Percentiles rank a stretch among this genome's conserved stretches.
phyloP scores from a whole-genome alignment of 2,888 invertebrate species.

The Cheilosia impressa region DNA sequence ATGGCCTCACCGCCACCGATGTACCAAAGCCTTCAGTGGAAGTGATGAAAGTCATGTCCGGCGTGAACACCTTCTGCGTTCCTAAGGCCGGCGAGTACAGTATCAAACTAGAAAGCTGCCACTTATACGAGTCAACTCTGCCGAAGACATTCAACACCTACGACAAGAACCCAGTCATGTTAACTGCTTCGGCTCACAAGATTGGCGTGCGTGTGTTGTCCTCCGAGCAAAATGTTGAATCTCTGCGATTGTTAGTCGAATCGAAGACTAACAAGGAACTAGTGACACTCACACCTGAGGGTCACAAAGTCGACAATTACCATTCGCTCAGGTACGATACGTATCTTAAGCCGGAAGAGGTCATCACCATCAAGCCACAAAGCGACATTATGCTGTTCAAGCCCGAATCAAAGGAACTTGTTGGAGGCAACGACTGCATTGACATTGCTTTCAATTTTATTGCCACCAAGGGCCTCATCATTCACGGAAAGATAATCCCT shows the following conservation, averaged over 20 bases:
- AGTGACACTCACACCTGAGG: constrained; percentile 80
- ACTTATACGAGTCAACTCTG: constrained; percentile 86
- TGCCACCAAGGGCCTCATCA: constrained; percentile 87
- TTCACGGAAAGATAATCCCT: constrained; percentile 87
- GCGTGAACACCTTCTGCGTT: constrained; percentile 90
- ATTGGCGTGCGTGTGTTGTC: constrained; percentile 85
- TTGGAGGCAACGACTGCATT: constrained; percentile 88
- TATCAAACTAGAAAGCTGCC: constrained; percentile 92
- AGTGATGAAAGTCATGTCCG: constrained; percentile 85
- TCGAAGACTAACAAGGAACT: constrained; percentile 78
- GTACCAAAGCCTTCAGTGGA: constrained; percentile 67
- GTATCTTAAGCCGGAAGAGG: constrained; percentile 83
- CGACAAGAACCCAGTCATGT: constrained; percentile 82
- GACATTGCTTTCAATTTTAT: constrained; percentile 87
- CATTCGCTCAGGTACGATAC: constrained; percentile 81
- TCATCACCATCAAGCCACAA: constrained; percentile 86
- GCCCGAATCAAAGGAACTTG: constrained; percentile 86
- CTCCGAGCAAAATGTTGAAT: constrained; percentile 80
- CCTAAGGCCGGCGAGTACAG: constrained; percentile 88
- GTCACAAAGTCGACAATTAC: constrained; percentile 84
- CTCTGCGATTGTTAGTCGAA: constrained; percentile 79
- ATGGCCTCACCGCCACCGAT: constrained; percentile 42
- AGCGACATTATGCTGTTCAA: constrained; percentile 90
- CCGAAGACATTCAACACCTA: constrained; percentile 83
- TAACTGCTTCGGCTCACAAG: constrained; percentile 86